Evolutionary conservation across 2,888 invertebrate genomes (phyloP), one percentile per base, ranked within the genome.

Genomic region (Acanthosepion esculentum): DNA sequence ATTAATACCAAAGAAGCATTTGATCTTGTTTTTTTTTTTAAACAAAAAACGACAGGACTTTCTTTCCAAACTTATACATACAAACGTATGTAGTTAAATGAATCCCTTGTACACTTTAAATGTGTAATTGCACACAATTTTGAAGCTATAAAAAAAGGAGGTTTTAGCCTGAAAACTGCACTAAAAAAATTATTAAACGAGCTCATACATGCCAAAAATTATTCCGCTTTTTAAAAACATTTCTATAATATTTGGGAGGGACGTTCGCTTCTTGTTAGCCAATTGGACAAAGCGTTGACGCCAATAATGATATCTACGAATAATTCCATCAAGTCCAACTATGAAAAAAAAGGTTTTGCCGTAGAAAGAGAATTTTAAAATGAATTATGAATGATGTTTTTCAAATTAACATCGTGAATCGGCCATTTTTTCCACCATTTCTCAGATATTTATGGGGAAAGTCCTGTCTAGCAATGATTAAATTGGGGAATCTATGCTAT

Each of bases 331-430:
- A 78, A 78, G 5, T 33, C 33, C 8, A 23, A 29, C 5, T 41
- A 41, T 41, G 41, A 41, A 41, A 41, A 33, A 78, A 78, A 78
- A 15, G 2, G 12, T 59, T 59, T 59, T 78, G 78, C 78, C 78
- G 78, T 12, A n/a, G n/a, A 78, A 78, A 78, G 78, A 78, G 78
- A 78, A 78, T 33, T 78, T 78, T 18, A 78, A 78, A 78, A 78
- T 78, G 78, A 78, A 78, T 78, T 78, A 78, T 78, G 78, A 78
- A 78, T n/a, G 78, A 78, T 78, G 78, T 78, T 78, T 78, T 78
- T 78, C 78, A 78, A 78, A 78, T 78, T 78, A 78, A 78, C 78
- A 78, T n/a, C 78, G 78, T 78, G 78, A 78, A 78, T n/a, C 78
- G 78, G 78, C 78, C 78, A 78, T 78, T 78, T 78, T 78, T 78